Conservation (phyloP, 2,888 invertebrate species). For the Choreutis nemorana region DNA sequence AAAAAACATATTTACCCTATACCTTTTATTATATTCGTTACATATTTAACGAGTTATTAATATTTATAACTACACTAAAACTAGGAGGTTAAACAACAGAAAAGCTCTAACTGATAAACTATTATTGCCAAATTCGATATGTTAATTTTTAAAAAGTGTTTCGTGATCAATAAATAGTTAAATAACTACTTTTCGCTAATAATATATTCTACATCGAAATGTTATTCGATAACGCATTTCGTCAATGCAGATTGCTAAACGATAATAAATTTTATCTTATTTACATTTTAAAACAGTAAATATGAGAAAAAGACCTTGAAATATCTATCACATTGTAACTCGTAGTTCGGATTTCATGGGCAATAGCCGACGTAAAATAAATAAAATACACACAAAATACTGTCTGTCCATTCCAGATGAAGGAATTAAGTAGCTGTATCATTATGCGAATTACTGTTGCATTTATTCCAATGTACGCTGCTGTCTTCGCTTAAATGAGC, state of each 20-base stretch:
- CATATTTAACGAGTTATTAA: neutral
- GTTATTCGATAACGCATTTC: conserved; percentile 24
- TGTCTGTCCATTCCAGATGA: conserved; percentile 36
- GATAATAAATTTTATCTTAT: conserved; percentile 50
- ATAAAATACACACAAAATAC: conserved; percentile 34
- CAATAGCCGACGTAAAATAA: conserved; percentile 57
- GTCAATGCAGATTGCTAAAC: conserved; percentile 37
- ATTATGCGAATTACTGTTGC: conserved; percentile 52
- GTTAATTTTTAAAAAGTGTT: conserved; percentile 36
- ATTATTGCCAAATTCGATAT: conserved; percentile 57
- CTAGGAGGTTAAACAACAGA: conserved; percentile 35
- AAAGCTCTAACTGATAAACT: conserved; percentile 46
- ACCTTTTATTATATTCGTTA: neutral
- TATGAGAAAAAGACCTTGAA: conserved; percentile 46
- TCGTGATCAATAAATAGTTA: conserved; percentile 28
- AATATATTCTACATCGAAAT: conserved; percentile 9
- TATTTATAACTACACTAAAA: neutral
- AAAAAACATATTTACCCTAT: neutral
- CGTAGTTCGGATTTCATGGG: conserved; percentile 46
- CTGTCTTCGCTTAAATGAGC: conserved; percentile 59
- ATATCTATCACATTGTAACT: conserved; percentile 57
- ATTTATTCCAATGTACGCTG: conserved; percentile 46
- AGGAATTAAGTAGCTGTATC: conserved; percentile 41
- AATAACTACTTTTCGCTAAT: conserved; percentile 18
- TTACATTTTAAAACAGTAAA: conserved; percentile 51